phyloP scores from a whole-genome alignment of 1,140 invertebrate species.

The Zaprionus inermis region DNA sequence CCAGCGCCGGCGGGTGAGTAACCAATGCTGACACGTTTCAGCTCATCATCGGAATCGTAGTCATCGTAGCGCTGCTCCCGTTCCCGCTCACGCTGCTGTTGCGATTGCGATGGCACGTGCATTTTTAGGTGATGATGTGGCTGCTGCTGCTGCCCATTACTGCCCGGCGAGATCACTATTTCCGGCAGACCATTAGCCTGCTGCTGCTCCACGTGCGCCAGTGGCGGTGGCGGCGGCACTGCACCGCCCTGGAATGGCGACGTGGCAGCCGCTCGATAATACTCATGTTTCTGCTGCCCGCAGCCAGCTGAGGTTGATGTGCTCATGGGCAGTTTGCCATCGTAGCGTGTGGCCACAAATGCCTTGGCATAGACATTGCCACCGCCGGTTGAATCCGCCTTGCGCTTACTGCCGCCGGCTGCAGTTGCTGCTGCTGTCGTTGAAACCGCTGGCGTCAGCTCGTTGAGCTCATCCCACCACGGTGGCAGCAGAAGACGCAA shows the following conservation, averaged over 20 bases:
- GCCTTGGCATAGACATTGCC: conserved; percentile 63
- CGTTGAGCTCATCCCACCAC: conserved; percentile 97
- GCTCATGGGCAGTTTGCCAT: conserved; percentile 67
- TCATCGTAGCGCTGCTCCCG: conserved; percentile 88
- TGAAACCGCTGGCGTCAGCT: conserved; percentile 82
- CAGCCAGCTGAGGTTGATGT: conserved; percentile 30
- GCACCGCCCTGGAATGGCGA: conserved; percentile 76
- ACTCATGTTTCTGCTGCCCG: conserved; percentile 77
- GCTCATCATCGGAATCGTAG: conserved; percentile 95
- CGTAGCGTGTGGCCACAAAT: conserved; percentile 69
- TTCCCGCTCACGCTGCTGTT: conserved; percentile 57
- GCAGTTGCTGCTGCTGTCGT: conserved; percentile 15
- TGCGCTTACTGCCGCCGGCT: conserved; percentile 48
- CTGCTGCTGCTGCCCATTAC: conserved; percentile 76
- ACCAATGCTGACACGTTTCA: conserved; percentile 93
- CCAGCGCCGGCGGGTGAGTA: conserved; percentile 90
- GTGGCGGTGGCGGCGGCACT: conserved; percentile 53
- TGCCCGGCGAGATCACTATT: conserved; percentile 80
- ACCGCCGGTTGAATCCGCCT: conserved; percentile 30
- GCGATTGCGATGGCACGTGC: conserved; percentile 58
- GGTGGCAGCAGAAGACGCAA: conserved; percentile 95
- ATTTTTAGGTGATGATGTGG: conserved; percentile 62
- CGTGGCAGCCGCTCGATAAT: conserved; percentile 82
- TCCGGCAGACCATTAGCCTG: conserved; percentile 70
- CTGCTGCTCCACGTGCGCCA: conserved; percentile 53